A percentile compares a stretch with the other conserved stretches of the same genome.
Evolutionary conservation across 2,113 vertebrate genomes (phyloP).

Genomic region (Hippocampus abdominalis): DNA sequence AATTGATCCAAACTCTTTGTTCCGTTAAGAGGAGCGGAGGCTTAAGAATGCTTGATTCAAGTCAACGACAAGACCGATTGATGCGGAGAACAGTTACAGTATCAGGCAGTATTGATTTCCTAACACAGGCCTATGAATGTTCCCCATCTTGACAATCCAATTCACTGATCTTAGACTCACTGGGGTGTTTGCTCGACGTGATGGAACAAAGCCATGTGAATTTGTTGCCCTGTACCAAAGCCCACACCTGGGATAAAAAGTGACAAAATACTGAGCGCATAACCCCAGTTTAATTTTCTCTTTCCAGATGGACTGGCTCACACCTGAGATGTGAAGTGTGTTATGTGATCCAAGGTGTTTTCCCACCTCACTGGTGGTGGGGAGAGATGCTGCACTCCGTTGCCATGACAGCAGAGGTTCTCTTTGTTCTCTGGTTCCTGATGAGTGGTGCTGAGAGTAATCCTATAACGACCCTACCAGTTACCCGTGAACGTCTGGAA

Average conservation of each 20-base stretch:
- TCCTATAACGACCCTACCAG: constrained; percentile 81
- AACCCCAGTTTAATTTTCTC: constrained; percentile 62
- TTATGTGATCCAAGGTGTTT: constrained; percentile 83
- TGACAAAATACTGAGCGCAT: constrained; percentile 48
- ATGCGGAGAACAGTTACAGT: constrained; percentile 55
- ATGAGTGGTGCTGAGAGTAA: constrained; percentile 79
- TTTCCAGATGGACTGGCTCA: constrained; percentile 70
- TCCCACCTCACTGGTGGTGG: constrained; percentile 82
- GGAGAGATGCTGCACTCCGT: constrained; percentile 84
- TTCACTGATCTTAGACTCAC: constrained; percentile 39
- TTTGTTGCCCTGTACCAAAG: constrained; percentile 24
- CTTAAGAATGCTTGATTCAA: constrained; percentile 29
- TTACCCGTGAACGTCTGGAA: constrained; percentile 66
- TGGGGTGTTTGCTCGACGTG: constrained; percentile 29
- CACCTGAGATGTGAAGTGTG: constrained; percentile 72
- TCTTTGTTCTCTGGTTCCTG: constrained; percentile 87
- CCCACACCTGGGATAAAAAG: constrained; percentile 34
- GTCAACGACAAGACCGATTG: constrained; percentile 38
- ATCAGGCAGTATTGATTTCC: constrained; percentile 52
- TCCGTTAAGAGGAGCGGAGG: constrained; percentile 22
- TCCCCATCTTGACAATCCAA: constrained; percentile 42
- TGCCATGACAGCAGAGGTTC: constrained; percentile 90
- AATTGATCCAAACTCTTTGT: constrained; percentile 51
- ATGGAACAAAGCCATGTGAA: constrained; percentile 14
- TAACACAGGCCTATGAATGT: constrained; percentile 38